Evolutionary conservation across 2,888 invertebrate genomes (phyloP).

Genomic region (Cancer borealis): DNA sequence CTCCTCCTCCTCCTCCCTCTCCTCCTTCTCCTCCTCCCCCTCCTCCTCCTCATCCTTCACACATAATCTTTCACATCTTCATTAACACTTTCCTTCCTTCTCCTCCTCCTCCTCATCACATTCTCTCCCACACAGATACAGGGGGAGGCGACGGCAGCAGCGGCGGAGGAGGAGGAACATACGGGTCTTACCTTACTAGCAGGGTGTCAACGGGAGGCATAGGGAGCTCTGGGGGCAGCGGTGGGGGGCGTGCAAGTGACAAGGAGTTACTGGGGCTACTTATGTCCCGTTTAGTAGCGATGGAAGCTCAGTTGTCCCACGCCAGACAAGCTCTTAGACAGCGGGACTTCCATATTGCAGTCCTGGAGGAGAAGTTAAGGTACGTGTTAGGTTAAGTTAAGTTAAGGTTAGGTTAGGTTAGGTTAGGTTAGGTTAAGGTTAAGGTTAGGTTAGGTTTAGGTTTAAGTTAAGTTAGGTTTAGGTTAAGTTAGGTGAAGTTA

Average conservation of each 20-base stretch:
- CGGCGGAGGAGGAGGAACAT: conserved; percentile 1
- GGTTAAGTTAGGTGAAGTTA: neutral
- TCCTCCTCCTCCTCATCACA: conserved; percentile 29
- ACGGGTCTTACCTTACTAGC: conserved; percentile 2
- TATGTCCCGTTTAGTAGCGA: conserved; percentile 67
- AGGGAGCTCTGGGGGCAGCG: neutral
- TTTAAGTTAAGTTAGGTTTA: no score
- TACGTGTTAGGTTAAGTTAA: neutral
- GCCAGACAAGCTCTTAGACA: conserved; percentile 71
- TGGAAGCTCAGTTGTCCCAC: conserved; percentile 75
- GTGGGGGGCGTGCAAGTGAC: conserved; percentile 58
- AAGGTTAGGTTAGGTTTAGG: no score
- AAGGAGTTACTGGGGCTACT: conserved; percentile 69
- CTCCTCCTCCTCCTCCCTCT: neutral
- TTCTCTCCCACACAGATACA: conserved; percentile 31
- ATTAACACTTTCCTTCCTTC: neutral
- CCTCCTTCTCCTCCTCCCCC: neutral
- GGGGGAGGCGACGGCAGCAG: conserved; percentile 47
- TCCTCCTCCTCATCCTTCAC: neutral
- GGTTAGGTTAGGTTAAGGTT: no score
- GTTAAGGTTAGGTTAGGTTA: no score
- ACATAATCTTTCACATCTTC: no score
- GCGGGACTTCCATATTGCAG: conserved; percentile 75
- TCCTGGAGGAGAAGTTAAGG: conserved; percentile 73
- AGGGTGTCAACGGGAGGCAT: neutral